Evolutionary conservation across 2,888 invertebrate genomes (phyloP), one percentile per base, ranked within the genome.

Genomic region (Steinernema carpocapsae): DNA sequence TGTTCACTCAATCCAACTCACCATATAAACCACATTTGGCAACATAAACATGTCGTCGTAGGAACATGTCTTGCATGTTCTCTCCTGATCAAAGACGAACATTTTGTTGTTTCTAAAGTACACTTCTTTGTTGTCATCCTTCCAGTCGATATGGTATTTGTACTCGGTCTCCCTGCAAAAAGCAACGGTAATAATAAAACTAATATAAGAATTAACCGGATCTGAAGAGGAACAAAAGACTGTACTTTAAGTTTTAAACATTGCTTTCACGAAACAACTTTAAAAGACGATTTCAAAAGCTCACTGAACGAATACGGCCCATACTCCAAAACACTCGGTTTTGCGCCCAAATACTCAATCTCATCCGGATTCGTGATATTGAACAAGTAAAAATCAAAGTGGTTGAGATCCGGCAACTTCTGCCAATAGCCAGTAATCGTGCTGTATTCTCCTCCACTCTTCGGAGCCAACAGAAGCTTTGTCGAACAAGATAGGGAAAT

Each of bases 61-160:
- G 46, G 64, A 37, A 29, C 75, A 74, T 1, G 17, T 3, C 24
- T 74, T 43, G 52, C 75, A 74, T 0, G 76, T 76, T 24, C 45
- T 7, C 37, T 76, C 26, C 42, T 72, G 32, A 26, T 70, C 64
- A 51, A 43, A 78, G 17, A 78, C 74, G 70, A 72, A 78, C 14
- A 70, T 64, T 42, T 74, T 74, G 14, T 51, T 24, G n/a, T 56
- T 59, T 19, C 74, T 42, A 59, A 74, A 74, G 45, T 52, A 48
- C 10, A 74, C 72, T 24, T 43, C 22, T 59, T 48, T 29, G 72
- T 26, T 37, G 24, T 56, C 71, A 17, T 42, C 32, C 37, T 6
- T 22, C 46, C 74, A 74, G 12, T 74, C 24, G 19, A 74, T 42
- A 6, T 19, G 43, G 26, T 52, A 51, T 51, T 74, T 74, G n/a